Evolutionary conservation across 2,797 vertebrate species (phyloP).

Genomic region (Glossophaga mutica): DNA sequence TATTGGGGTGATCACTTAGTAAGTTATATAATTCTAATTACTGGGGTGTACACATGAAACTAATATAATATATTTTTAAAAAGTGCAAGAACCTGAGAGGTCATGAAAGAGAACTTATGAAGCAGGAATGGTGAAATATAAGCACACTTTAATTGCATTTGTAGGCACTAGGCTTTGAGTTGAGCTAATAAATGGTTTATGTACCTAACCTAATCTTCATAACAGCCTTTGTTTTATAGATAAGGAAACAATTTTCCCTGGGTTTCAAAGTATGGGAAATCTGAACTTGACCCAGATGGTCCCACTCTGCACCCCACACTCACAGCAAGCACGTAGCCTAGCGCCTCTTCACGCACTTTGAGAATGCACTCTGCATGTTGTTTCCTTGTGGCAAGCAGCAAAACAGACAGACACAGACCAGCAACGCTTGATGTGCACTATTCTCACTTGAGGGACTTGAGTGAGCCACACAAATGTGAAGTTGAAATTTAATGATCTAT

Average conservation of each 20-base stretch:
- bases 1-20: not conserved
- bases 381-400: not conserved
- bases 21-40: not conserved
- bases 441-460: not conserved
- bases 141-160: not conserved
- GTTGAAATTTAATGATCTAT: not conserved
- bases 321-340: too few species aligned
- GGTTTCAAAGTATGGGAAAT: not conserved
- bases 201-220: not conserved
- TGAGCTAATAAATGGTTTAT: not conserved
- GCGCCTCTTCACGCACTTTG: fast-evolving
- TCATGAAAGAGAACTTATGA: not conserved
- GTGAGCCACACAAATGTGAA: not conserved
- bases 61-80: not conserved
- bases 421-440: fast-evolving
- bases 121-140: not conserved
- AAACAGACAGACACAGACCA: not conserved
- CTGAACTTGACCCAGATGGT: not conserved
- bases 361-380: not conserved
- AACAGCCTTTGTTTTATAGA: not conserved
- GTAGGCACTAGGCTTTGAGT: not conserved
- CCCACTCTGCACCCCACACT: not conserved
- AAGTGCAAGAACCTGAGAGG: not conserved
- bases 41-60: not conserved
- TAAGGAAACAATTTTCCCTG: not conserved